Evolutionary conservation across 2,113 vertebrate species (phyloP), one percentile per base, ranked within the genome.

Genomic region (Meles meles): DNA sequence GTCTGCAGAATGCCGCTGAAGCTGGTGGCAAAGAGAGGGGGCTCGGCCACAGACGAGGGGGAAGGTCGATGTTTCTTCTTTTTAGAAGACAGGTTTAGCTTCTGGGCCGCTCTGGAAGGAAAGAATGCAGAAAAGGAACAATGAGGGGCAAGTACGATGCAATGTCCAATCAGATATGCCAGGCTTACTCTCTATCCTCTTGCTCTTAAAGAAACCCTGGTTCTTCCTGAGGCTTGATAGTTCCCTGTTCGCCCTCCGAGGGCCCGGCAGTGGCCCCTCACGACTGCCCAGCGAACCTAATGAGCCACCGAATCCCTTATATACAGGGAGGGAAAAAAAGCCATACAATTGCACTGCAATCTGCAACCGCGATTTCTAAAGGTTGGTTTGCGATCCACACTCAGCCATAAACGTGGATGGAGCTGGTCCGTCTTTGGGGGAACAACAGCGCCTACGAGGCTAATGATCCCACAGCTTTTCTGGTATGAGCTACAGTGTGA

Each of bases 21-120:
- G 98, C 99, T 99, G 85, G 99, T 99, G 76, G 99, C 99, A 95
- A 99, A 99, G 85, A 99, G 99, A 20, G 99, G 99, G 0, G 99
- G 99, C 94, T 99, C 99, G 2, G 99, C 99, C 10, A 98, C 98
- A 0, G 99, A 98, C 0, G 99, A 98, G 0, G 99, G 97, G 2
- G 99, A 98, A 42, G 99, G 98, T 49, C 99, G 99, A 63, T 98
- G 99, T 93, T 99, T 99, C 98, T 99, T 99, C 99, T 99, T 99
- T 98, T 99, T 99, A 76, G 99, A 99, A 4, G 99, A 99, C 57
- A 99, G 98, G 95, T 99, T 99, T 96, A 99, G 97, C 98, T 99
- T 99, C 98, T 99, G 99, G 96, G 99, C 99, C 65, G 99, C 99
- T 99, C 99, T 99, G 98, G 25, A 96, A 95, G 77, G 59, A 63